Percentiles rank a stretch among this genome's conserved stretches.
phyloP scores from a whole-genome alignment of 2,797 vertebrate species.

The Netta rufina region DNA sequence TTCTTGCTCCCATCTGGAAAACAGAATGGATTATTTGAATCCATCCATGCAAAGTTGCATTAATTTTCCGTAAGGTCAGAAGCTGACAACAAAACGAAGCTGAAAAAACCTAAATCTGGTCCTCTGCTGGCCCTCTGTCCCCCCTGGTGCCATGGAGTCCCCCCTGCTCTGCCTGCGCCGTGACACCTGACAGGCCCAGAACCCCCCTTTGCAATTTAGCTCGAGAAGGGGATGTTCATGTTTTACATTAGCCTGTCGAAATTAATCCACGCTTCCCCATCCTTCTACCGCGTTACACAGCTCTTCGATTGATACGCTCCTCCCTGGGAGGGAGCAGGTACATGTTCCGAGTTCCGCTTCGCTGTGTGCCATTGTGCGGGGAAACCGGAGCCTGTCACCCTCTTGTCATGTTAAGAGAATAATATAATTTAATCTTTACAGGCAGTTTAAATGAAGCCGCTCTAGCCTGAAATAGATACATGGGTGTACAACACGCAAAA shows the following conservation, averaged over 20 bases:
- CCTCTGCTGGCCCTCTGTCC: neutral
- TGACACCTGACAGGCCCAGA: slow-evolving; percentile 15
- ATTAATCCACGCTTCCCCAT: slow-evolving; percentile 41
- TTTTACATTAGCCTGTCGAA: slow-evolving; percentile 42
- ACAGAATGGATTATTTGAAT: neutral
- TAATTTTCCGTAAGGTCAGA: neutral
- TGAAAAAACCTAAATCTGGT: neutral
- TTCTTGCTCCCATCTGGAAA: neutral
- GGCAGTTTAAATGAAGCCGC: slow-evolving; percentile 62
- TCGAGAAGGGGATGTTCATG: slow-evolving; percentile 1
- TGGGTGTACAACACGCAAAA: slow-evolving; percentile 5
- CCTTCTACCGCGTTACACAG: neutral
- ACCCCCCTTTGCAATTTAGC: neutral
- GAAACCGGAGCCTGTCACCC: slow-evolving; percentile 17
- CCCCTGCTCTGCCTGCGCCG: neutral
- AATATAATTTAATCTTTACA: slow-evolving; percentile 70
- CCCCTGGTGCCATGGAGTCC: neutral
- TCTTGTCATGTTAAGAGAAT: slow-evolving; percentile 39
- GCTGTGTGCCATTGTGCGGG: slow-evolving; percentile 13
- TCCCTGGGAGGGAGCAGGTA: slow-evolving; percentile 28
- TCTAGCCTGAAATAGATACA: slow-evolving; percentile 70
- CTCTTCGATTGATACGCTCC: neutral
- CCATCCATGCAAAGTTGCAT: neutral
- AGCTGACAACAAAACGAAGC: neutral
- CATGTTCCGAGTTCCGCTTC: slow-evolving; percentile 35